Percentiles rank a stretch among this genome's conserved stretches.
Conservation (phyloP, 2,888 invertebrate genomes). For the Dendrolimus houi region DNA sequence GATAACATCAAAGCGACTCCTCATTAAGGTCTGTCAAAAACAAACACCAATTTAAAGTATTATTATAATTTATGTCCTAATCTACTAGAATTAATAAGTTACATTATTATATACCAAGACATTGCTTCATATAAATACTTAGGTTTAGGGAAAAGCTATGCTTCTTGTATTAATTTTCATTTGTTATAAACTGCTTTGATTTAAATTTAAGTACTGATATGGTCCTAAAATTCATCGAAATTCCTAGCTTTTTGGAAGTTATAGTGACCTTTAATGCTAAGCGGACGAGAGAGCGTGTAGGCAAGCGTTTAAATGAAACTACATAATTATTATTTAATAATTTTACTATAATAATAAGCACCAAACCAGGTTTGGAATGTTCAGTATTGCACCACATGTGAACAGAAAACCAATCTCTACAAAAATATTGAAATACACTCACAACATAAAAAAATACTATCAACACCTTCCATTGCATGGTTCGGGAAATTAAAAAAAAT, state of each 20-base stretch:
- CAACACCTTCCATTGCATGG: conserved; percentile 19
- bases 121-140: conserved; percentile 44
- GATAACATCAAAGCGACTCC: too few species aligned
- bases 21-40: conserved; percentile 36
- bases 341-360: conserved; percentile 70
- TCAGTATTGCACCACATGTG: conserved; percentile 68
- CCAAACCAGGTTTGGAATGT: conserved; percentile 75
- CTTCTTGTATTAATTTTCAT: conserved; percentile 20
- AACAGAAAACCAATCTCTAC: conserved; percentile 49
- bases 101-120: conserved; percentile 35
- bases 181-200: conserved; percentile 15
- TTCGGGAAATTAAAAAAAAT: conserved; percentile 22
- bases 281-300: conserved; percentile 39
- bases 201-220: conserved; percentile 25
- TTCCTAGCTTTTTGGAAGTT: conserved; percentile 17
- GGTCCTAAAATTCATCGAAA: conserved; percentile 21
- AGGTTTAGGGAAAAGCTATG: conserved; percentile 37
- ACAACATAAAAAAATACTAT: conserved; percentile 26
- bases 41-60: conserved; percentile 22
- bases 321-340: conserved; percentile 47
- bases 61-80: conserved; percentile 31
- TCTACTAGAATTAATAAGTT: conserved; percentile 46
- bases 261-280: conserved; percentile 63
- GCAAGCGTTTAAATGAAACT: conserved; percentile 62
- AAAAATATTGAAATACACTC: conserved; percentile 29